Evolutionary conservation across 2,113 vertebrate genomes (phyloP), one percentile per base, ranked within the genome.

Genomic region (Tupaia tana): DNA sequence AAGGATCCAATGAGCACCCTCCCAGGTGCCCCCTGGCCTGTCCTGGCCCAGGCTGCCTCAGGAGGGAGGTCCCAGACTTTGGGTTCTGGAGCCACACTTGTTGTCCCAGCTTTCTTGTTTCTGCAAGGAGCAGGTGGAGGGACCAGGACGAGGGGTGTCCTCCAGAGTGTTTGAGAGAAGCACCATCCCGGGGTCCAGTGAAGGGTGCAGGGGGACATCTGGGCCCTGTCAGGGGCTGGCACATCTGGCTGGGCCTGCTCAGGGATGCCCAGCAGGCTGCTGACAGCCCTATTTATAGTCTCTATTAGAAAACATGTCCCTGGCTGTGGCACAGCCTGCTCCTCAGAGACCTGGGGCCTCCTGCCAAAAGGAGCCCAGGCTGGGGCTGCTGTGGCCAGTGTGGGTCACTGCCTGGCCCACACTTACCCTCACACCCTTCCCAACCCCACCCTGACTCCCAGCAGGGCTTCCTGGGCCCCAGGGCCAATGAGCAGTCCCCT

Each of bases 341-440:
- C 83, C 70, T 77, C 3, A 75, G 43, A 84, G 73, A 24, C 77
- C 73, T 1, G 2, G 10, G 78, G 19, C 61, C 83, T 67, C 2
- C 2, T 0, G 54, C 84, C 88, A 27, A 27, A 79, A 43, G 15
- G 69, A 61, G 43, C 63, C 75, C 3, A 16, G 77, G 13, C 18
- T 0, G 10, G 71, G 43, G 18, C 63, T 1, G 43, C 20, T 56
- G 52, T 1, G 9, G 63, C 64, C 29, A 2, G 19, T 5, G 20
- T 0, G 10, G 81, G 81, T n/a, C 13, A 9, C 29, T 0, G 3
- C 73, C 79, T 18, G 64, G n/a, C 22, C 29, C 1, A 1, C 5
- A 2, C 15, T 59, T 12, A 59, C 58, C 9, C 58, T 59, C 15
- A 59, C 58, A 3, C 25, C 8, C 8, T 0, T n/a, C 63, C 34